Conservation (phyloP, 2,888 invertebrate genomes). For the Mesochorus sp. region DNA sequence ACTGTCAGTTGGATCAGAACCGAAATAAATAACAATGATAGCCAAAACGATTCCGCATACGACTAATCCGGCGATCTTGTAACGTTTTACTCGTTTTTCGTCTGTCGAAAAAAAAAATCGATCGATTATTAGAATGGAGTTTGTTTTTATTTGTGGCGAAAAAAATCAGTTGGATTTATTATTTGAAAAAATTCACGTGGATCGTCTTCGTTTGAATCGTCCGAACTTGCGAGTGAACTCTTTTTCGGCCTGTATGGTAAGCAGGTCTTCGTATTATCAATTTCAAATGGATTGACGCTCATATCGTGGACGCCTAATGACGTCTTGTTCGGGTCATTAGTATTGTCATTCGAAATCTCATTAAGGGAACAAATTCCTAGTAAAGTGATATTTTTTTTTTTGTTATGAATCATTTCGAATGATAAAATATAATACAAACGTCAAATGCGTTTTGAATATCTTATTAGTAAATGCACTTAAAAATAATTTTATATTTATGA, state of each 20-base stretch:
- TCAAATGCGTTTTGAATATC: too few relatives aligned
- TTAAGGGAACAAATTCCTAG: too few relatives aligned
- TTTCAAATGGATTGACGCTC: too few relatives aligned
- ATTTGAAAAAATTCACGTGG: constrained; percentile 1
- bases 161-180: background rate
- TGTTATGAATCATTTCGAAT: too few relatives aligned
- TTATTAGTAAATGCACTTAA: too few relatives aligned
- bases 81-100: constrained; percentile 4
- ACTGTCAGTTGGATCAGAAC: constrained; percentile 6
- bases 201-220: constrained; percentile 1
- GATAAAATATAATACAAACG: too few relatives aligned
- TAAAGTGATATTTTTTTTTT: too few relatives aligned
- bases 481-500: too few relatives aligned
- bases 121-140: background rate
- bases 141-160: background rate
- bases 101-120: constrained; percentile 1
- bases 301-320: too few relatives aligned
- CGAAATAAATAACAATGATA: constrained; percentile 33
- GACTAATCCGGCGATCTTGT: background rate
- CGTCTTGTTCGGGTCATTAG: too few relatives aligned
- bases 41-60: constrained; percentile 3
- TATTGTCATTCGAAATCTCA: too few relatives aligned
- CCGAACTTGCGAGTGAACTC: constrained; percentile 19
- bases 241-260: constrained; percentile 8
- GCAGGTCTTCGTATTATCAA: background rate